phyloP scores from a whole-genome alignment of 1,140 invertebrate species.

The Eumaeus atala region DNA sequence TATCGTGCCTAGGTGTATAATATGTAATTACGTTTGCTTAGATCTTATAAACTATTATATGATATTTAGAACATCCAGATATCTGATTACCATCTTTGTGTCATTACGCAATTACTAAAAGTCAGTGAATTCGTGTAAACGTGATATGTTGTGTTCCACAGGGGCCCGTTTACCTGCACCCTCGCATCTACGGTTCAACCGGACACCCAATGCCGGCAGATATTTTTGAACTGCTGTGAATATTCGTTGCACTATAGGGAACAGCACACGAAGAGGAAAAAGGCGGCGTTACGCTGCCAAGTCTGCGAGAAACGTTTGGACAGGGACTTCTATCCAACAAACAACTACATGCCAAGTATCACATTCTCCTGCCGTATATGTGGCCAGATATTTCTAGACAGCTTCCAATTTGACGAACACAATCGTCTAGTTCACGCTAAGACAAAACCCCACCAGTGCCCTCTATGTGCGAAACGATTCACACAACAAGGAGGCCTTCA shows the following conservation, averaged over 20 bases:
- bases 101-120: too few relatives aligned
- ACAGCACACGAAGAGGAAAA: constrained; percentile 63
- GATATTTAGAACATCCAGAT: neutral
- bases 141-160: constrained; percentile 32
- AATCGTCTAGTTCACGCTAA: constrained; percentile 70
- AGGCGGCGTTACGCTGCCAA: constrained; percentile 61
- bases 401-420: constrained; percentile 64
- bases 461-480: constrained; percentile 63
- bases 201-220: constrained; percentile 50
- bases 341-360: constrained; percentile 17
- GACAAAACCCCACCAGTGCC: constrained; percentile 61
- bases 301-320: constrained; percentile 68
- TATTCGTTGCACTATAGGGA: constrained; percentile 65
- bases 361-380: constrained; percentile 58
- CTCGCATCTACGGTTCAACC: constrained; percentile 42
- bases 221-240: constrained; percentile 67
- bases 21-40: neutral
- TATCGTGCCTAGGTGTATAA: neutral
- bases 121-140: too few relatives aligned
- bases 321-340: constrained; percentile 29
- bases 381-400: constrained; percentile 61
- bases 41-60: constrained; percentile 2
- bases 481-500: constrained; percentile 65
- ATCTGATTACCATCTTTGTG: neutral
- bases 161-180: constrained; percentile 64